Conservation (phyloP, 1,140 invertebrate species). For the Copidosoma floridanum region DNA sequence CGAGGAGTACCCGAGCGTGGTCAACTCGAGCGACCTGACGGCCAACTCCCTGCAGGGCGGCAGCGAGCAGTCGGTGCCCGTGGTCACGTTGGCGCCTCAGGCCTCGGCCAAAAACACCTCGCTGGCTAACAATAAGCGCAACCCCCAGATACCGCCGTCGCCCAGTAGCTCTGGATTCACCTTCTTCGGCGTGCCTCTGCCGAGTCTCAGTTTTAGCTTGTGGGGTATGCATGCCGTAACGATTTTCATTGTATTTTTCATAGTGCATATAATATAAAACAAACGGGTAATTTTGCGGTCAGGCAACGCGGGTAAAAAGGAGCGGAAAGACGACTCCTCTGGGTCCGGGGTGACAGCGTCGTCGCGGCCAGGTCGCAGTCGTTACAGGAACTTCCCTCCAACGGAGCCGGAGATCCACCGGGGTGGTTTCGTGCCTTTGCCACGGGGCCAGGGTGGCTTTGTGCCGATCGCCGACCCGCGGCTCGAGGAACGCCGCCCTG, state of each 20-base stretch:
- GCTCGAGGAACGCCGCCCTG: neutral
- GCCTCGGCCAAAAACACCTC: neutral
- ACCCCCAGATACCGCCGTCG: conserved; percentile 32
- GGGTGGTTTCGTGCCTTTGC: conserved; percentile 72
- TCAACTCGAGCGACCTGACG: conserved; percentile 49
- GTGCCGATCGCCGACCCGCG: conserved; percentile 65
- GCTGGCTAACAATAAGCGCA: neutral
- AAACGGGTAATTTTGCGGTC: neutral
- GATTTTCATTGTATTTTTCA: too few relatives aligned
- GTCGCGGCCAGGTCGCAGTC: conserved; percentile 40
- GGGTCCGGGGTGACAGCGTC: conserved; percentile 18
- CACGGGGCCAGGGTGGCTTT: conserved; percentile 68
- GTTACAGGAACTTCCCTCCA: conserved; percentile 49
- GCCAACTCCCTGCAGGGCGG: neutral
- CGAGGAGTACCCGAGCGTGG: conserved; percentile 65
- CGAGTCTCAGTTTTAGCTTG: conserved; percentile 69
- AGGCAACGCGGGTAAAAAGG: conserved; percentile 49
- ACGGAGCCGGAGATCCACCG: conserved; percentile 66
- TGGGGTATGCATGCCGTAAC: too few relatives aligned
- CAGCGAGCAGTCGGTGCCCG: neutral
- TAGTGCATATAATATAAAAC: too few relatives aligned
- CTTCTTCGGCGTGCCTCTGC: conserved; percentile 80
- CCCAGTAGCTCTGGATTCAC: conserved; percentile 67
- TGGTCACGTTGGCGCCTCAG: neutral
- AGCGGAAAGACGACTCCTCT: conserved; percentile 51